Percentiles rank a stretch among this genome's conserved stretches.
Conservation (phyloP, 2,888 invertebrate genomes). For the Acrobasis suavella region DNA sequence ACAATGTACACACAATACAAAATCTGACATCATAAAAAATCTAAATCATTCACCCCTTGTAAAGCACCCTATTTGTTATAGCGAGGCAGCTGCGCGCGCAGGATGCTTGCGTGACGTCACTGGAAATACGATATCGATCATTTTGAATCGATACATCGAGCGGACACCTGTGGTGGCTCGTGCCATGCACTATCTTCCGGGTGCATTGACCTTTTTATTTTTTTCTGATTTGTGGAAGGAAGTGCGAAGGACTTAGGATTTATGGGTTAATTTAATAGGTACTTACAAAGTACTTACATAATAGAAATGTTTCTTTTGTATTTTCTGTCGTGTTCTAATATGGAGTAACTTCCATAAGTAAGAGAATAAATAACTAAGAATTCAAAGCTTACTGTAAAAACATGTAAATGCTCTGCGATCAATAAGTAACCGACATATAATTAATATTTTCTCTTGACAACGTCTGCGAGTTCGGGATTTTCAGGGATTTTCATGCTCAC, state of each 20-base stretch:
- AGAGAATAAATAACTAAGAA: no score
- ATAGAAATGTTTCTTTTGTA: no score
- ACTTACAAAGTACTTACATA: no score
- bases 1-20: constrained; percentile 13
- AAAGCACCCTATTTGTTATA: constrained; percentile 57
- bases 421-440: no score
- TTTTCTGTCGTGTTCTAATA: no score
- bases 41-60: constrained; percentile 51
- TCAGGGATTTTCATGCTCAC: no score
- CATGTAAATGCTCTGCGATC: no score
- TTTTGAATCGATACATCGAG: constrained; percentile 72
- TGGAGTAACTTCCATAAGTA: no score
- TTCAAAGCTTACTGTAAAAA: no score
- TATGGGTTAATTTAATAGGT: background rate
- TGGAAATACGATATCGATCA: constrained; percentile 56
- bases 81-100: constrained; percentile 71
- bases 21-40: constrained; percentile 21
- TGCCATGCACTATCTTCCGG: constrained; percentile 64
- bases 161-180: constrained; percentile 70
- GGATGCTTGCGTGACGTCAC: constrained; percentile 73
- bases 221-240: constrained; percentile 33
- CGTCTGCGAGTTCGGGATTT: no score
- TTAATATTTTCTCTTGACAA: no score
- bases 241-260: constrained; percentile 11
- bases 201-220: constrained; percentile 60